Evolutionary conservation across 2,113 vertebrate species (phyloP).

Genomic region (Anguilla japonica): DNA sequence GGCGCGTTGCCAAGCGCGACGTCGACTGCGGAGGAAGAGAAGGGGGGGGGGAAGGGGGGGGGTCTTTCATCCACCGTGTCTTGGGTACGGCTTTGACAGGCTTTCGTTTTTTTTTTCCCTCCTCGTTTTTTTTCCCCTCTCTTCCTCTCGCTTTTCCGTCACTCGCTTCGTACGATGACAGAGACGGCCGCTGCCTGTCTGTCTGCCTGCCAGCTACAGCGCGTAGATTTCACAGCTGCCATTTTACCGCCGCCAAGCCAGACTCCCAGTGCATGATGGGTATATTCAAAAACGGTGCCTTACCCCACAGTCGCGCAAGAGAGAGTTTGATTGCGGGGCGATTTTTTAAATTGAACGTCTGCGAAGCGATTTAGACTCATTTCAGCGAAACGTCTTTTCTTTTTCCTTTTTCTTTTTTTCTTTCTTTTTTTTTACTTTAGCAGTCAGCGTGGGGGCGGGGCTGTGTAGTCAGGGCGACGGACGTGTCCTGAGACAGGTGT

Average conservation of each 20-base stretch:
- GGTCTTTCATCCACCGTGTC: background rate
- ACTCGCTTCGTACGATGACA: background rate
- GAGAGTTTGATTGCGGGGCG: background rate
- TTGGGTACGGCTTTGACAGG: background rate
- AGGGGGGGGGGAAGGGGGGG: too few relatives aligned
- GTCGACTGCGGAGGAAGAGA: background rate
- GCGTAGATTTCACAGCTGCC: background rate
- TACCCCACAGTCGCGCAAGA: background rate
- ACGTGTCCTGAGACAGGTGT: background rate
- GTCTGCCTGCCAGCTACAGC: background rate
- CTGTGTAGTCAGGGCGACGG: background rate
- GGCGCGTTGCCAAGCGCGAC: background rate
- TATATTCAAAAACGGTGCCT: conserved; percentile 7
- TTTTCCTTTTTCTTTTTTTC: background rate
- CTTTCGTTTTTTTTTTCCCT: background rate
- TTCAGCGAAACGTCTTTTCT: conserved; percentile 22
- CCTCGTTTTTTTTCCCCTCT: too few relatives aligned
- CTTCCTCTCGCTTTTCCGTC: background rate
- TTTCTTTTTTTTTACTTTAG: conserved; percentile 11
- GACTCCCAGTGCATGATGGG: background rate
- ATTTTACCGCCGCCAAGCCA: background rate
- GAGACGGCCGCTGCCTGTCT: background rate
- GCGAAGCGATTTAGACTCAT: conserved; percentile 18
- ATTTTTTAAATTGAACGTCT: conserved; percentile 1
- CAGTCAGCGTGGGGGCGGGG: background rate